These are phyloP conservation scores for Okamejei kenojei DNA, from an alignment of 2,797 vertebrate genomes.

Conservation along the genomic window DNA sequence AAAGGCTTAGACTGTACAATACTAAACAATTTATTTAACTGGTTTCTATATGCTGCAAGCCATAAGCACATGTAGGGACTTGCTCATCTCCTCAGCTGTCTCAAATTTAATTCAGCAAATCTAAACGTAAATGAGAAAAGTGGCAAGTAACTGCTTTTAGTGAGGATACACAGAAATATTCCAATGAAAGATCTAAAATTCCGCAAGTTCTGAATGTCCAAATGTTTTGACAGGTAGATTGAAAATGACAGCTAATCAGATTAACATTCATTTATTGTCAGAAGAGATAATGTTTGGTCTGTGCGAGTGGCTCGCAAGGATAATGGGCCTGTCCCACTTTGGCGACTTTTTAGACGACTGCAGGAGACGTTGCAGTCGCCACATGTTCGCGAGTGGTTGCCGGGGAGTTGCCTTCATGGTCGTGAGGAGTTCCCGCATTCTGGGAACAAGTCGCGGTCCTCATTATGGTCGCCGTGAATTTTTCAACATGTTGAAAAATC, in stretches of 20 bases:
- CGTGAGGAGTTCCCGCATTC: too few species aligned
- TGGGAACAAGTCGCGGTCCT: too few species aligned
- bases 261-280: background rate
- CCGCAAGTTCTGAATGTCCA: background rate
- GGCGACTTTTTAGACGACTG: too few species aligned
- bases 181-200: background rate
- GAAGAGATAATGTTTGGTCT: background rate
- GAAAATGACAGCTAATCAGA: background rate
- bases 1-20: background rate
- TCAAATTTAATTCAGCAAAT: constrained; percentile 9
- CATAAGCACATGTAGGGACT: background rate
- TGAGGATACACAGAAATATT: background rate
- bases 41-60: background rate
- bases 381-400: too few species aligned
- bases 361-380: too few species aligned
- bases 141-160: background rate
- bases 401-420: too few species aligned
- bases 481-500: too few species aligned
- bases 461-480: too few species aligned
- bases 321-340: too few species aligned
- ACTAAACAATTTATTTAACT: background rate
- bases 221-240: background rate
- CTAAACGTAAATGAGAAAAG: background rate
- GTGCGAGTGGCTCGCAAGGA: background rate
- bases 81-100: background rate